Percentiles rank a stretch among this genome's conserved stretches.
These are phyloP conservation scores for Chaetodon auriga DNA, from an alignment of 2,113 vertebrate species.

Conservation along the genomic window DNA sequence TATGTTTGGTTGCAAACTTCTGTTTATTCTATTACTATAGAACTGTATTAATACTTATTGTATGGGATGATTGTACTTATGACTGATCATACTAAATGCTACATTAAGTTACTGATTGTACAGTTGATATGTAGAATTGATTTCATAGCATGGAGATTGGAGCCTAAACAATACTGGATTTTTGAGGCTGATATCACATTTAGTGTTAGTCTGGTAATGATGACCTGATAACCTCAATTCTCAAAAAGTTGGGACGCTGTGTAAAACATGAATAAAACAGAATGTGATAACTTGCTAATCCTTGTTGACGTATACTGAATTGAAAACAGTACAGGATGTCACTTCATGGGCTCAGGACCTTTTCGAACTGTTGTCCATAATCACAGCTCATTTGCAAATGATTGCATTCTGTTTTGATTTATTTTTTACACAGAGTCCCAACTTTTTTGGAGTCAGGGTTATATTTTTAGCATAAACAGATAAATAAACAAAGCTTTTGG, in stretches of 20 bases:
- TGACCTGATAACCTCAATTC: neutral
- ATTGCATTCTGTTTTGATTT: no score
- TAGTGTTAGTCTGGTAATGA: neutral
- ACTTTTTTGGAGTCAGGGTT: no score
- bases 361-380: no score
- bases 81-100: neutral
- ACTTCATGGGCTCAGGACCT: no score
- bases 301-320: no score
- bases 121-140: neutral
- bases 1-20: constrained; percentile 4
- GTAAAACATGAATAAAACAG: no score
- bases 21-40: neutral
- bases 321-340: no score
- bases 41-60: neutral
- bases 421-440: no score
- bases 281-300: no score
- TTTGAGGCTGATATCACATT: neutral
- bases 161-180: neutral
- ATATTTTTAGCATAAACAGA: neutral
- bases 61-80: neutral
- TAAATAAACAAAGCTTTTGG: neutral
- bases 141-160: neutral
- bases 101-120: neutral
- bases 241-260: no score
- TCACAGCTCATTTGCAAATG: no score